Conservation (phyloP, 2,113 vertebrate genomes). For the Microcebus ravelobensis region DNA sequence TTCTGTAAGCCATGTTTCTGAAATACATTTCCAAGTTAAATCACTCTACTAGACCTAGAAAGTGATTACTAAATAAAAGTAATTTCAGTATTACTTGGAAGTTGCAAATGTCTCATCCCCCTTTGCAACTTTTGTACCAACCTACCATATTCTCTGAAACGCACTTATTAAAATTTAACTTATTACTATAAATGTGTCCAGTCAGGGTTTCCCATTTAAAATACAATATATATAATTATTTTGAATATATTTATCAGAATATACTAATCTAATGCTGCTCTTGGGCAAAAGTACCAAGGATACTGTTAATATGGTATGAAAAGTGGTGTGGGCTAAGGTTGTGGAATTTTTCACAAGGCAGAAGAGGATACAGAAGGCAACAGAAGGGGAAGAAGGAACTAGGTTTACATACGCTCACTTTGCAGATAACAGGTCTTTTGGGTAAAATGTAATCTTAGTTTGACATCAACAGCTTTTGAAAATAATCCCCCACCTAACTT, state of each 20-base stretch:
- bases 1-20: background rate
- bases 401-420: background rate
- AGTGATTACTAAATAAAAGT: background rate
- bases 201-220: background rate
- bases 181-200: background rate
- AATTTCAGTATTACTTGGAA: background rate
- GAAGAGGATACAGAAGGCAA: background rate
- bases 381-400: background rate
- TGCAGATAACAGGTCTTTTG: background rate
- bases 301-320: background rate
- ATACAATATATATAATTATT: background rate
- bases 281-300: background rate
- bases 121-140: background rate
- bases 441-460: background rate
- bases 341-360: background rate
- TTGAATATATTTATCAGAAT: background rate
- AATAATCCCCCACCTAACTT: background rate
- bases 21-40: background rate
- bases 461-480: background rate
- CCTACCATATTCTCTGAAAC: background rate
- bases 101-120: background rate
- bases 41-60: background rate
- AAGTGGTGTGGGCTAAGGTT: rapidly evolving
- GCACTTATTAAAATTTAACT: background rate
- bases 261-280: background rate